A percentile compares a stretch with the other conserved stretches of the same genome.
These are phyloP conservation scores for Amazona guildingii DNA, from an alignment of 2,113 vertebrate genomes.

Conservation along the genomic window DNA sequence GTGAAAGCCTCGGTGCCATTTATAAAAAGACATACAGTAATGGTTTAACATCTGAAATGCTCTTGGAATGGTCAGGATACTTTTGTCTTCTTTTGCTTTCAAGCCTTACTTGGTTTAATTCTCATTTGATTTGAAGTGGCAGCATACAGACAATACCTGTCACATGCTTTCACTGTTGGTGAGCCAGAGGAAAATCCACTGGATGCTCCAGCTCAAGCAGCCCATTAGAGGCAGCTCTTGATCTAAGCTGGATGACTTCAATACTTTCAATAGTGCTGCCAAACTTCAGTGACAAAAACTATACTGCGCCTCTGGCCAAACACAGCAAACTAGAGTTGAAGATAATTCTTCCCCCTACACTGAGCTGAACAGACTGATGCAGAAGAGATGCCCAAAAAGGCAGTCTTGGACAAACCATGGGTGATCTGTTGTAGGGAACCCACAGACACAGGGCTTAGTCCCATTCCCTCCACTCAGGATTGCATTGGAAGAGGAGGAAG, in stretches of 20 bases:
- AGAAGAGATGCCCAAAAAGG: background rate
- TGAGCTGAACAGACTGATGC: background rate
- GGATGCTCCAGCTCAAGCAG: background rate
- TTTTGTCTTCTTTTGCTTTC: background rate
- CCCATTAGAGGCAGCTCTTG: background rate
- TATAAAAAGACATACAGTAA: background rate
- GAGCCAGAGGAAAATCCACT: background rate
- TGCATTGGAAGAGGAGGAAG: background rate
- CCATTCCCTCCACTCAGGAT: background rate
- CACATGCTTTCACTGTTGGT: background rate
- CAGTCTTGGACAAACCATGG: fast-evolving
- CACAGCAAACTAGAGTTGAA: background rate
- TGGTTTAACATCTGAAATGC: background rate
- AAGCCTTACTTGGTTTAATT: background rate
- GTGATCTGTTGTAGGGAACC: background rate
- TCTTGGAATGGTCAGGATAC: background rate
- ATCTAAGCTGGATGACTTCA: background rate
- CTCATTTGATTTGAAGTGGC: background rate
- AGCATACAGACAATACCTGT: background rate
- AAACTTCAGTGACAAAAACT: background rate
- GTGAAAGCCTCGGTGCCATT: background rate
- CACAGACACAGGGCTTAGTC: background rate
- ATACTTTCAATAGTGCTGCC: background rate
- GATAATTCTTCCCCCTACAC: background rate
- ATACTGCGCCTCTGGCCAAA: background rate